These are phyloP conservation scores for Ceryle rudis DNA, from an alignment of 2,797 vertebrate species.

Conservation along the genomic window DNA sequence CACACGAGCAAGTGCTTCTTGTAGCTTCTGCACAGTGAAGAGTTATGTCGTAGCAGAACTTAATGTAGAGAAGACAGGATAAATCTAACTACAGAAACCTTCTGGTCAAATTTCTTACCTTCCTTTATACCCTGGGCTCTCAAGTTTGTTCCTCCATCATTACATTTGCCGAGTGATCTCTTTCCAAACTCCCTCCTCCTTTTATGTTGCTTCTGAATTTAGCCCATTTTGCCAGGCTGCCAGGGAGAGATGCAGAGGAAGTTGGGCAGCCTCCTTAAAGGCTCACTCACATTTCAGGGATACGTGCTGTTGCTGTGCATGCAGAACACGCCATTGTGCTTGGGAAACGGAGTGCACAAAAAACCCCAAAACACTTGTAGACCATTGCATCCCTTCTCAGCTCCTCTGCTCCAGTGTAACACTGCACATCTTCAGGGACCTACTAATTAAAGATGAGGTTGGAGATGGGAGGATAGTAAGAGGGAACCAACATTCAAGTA, in stretches of 20 bases:
- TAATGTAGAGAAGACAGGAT: background rate
- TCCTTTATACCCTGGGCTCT: background rate
- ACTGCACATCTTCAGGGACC: background rate
- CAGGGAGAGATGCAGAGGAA: slow-evolving; percentile 12
- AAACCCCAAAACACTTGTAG: background rate
- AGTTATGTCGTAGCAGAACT: background rate
- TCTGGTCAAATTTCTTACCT: background rate
- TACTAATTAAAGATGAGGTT: background rate
- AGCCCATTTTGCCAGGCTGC: slow-evolving; percentile 2
- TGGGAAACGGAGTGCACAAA: background rate
- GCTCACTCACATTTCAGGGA: slow-evolving; percentile 13
- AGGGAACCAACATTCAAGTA: background rate
- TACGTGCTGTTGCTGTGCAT: background rate
- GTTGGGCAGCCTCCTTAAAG: background rate
- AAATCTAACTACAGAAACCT: background rate
- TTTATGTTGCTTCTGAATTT: slow-evolving; percentile 3
- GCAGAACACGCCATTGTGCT: background rate
- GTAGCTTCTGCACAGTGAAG: background rate
- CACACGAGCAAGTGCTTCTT: background rate
- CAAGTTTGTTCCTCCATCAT: background rate
- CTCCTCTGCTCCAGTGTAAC: background rate
- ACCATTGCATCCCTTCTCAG: background rate
- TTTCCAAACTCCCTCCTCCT: background rate
- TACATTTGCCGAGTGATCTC: background rate
- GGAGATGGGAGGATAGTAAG: background rate